Percentiles rank a stretch among this genome's conserved stretches.
phyloP scores from a whole-genome alignment of 23 tunicate genomes.

The Trididemnum clinides region DNA sequence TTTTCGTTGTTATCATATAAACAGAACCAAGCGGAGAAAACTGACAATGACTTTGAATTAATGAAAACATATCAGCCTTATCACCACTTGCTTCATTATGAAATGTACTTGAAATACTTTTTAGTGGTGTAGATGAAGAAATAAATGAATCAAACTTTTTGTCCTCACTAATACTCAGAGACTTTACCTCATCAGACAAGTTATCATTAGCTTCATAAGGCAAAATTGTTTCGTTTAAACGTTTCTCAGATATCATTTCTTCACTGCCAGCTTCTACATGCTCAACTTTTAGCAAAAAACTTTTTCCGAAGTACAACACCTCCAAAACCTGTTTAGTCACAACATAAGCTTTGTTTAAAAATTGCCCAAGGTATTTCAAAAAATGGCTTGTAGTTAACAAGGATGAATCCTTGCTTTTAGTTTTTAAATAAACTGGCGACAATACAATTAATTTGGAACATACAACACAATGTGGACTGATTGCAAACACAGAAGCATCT shows the following conservation, averaged over 20 bases:
- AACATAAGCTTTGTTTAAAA: constrained; percentile 45
- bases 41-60: background rate
- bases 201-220: background rate
- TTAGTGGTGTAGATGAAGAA: constrained; percentile 41
- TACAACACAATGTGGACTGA: background rate
- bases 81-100: background rate
- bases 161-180: background rate
- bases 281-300: constrained; percentile 1
- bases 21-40: background rate
- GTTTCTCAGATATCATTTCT: background rate
- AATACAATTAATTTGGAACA: background rate
- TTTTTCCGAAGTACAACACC: constrained; percentile 66
- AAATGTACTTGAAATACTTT: background rate
- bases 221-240: background rate
- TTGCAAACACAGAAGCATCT: background rate
- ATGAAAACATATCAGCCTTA: background rate
- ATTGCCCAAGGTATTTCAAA: background rate
- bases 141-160: background rate
- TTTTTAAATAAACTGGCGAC: background rate
- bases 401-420: background rate
- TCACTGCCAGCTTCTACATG: background rate
- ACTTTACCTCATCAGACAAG: background rate
- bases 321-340: constrained; percentile 19
- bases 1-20: constrained; percentile 27
- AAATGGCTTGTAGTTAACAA: background rate